Evolutionary conservation across 1,140 invertebrate genomes (phyloP).

Genomic region (Drosophila sechellia): DNA sequence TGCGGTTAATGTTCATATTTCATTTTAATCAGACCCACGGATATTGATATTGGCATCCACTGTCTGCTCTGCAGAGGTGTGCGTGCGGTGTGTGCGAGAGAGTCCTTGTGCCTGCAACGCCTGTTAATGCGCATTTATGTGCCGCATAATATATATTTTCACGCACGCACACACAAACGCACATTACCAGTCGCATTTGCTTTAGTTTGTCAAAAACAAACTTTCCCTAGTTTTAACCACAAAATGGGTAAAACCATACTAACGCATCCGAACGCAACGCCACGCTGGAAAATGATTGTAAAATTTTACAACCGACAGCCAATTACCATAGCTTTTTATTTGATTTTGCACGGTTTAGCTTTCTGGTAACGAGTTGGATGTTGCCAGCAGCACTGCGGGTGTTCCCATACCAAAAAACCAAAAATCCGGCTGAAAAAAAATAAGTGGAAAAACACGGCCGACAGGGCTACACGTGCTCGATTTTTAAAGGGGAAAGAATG

Average conservation of each 20-base stretch:
- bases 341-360: constrained; percentile 71
- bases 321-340: constrained; percentile 70
- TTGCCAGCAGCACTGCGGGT: constrained; percentile 17
- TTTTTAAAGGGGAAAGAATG: constrained; percentile 41
- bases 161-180: constrained; percentile 8
- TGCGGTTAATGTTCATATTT: constrained; percentile 82
- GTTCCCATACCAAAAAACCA: constrained; percentile 1
- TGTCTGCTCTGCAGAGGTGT: background rate
- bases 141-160: constrained; percentile 60
- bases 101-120: constrained; percentile 11
- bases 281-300: constrained; percentile 57
- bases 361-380: constrained; percentile 60
- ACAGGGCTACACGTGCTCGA: constrained; percentile 18
- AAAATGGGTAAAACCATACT: constrained; percentile 28
- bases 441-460: constrained; percentile 23
- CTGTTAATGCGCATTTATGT: constrained; percentile 71
- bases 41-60: constrained; percentile 51
- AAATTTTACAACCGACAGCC: constrained; percentile 68
- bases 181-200: constrained; percentile 14
- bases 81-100: background rate
- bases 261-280: constrained; percentile 11
- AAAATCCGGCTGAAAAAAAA: background rate
- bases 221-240: constrained; percentile 51
- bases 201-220: constrained; percentile 79
- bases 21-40: constrained; percentile 73